Percentiles rank a stretch among this genome's conserved stretches.
Conservation (phyloP, 1,140 invertebrate species). For the Portunus trituberculatus region DNA sequence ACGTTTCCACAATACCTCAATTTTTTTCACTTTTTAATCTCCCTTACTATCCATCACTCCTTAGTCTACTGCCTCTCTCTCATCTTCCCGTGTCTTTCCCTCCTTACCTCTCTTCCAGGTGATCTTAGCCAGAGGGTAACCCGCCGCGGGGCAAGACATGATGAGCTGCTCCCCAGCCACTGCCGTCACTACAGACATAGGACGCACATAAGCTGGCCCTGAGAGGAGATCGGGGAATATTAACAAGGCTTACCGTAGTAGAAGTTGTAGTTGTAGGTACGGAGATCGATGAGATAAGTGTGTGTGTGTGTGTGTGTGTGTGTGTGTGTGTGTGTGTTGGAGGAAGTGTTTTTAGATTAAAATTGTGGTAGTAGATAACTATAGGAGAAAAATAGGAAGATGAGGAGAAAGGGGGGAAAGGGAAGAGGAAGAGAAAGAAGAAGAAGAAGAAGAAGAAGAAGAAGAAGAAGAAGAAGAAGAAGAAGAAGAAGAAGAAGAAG, state of each 20-base stretch:
- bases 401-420: neutral
- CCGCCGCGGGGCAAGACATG: slow-evolving; percentile 51
- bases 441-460: neutral
- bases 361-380: no score
- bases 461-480: neutral
- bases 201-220: slow-evolving; percentile 80
- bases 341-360: no score
- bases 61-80: neutral
- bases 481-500: no score
- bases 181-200: slow-evolving; percentile 81
- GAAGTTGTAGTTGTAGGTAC: neutral
- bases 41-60: no score
- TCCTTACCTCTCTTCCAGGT: slow-evolving; percentile 77
- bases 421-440: no score
- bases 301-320: no score
- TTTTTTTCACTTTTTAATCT: neutral
- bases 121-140: slow-evolving; percentile 79
- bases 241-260: neutral
- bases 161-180: slow-evolving; percentile 54
- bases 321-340: no score
- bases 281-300: no score
- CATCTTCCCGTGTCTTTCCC: neutral
- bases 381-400: neutral
- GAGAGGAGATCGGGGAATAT: neutral
- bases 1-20: neutral